Conservation (phyloP, 2,797 vertebrate genomes). For the Cygnus olor region DNA sequence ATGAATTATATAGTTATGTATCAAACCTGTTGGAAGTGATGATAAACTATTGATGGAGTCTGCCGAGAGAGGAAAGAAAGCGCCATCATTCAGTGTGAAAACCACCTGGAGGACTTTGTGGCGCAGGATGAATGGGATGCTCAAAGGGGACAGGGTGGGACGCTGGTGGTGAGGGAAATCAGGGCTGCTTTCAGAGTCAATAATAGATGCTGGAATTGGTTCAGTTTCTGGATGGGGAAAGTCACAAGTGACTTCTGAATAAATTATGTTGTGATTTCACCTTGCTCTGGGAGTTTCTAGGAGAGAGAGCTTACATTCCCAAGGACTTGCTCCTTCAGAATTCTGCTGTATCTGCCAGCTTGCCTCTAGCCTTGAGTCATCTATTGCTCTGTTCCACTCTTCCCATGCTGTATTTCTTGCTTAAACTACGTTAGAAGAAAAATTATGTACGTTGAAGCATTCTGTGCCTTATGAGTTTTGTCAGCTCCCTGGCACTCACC, state of each 20-base stretch:
- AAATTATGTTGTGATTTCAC: not conserved
- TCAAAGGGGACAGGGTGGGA: not conserved
- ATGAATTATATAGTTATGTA: constrained; percentile 62
- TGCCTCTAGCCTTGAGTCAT: not conserved
- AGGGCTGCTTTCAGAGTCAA: constrained; percentile 28
- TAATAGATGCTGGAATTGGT: not conserved
- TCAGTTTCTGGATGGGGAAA: not conserved
- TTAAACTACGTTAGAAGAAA: not conserved
- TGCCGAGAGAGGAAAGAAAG: constrained; percentile 39
- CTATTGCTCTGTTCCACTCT: not conserved
- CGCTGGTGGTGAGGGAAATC: not conserved
- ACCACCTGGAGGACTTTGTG: not conserved
- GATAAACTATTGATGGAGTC: constrained; percentile 59
- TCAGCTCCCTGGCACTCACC: not conserved
- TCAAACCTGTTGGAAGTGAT: constrained; percentile 61
- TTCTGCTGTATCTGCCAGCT: not conserved
- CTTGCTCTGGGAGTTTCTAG: not conserved
- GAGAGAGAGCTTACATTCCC: not conserved
- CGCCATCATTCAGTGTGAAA: constrained; percentile 42
- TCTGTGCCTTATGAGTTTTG: not conserved
- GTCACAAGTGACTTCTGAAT: not conserved
- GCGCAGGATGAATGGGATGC: not conserved
- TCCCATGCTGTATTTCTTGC: not conserved
- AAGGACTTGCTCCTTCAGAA: not conserved
- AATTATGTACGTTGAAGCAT: not conserved